Percentiles rank a stretch among this genome's conserved stretches.
Conservation (phyloP, 2,888 invertebrate species). For the Spatulosminthurus flaviceps region DNA sequence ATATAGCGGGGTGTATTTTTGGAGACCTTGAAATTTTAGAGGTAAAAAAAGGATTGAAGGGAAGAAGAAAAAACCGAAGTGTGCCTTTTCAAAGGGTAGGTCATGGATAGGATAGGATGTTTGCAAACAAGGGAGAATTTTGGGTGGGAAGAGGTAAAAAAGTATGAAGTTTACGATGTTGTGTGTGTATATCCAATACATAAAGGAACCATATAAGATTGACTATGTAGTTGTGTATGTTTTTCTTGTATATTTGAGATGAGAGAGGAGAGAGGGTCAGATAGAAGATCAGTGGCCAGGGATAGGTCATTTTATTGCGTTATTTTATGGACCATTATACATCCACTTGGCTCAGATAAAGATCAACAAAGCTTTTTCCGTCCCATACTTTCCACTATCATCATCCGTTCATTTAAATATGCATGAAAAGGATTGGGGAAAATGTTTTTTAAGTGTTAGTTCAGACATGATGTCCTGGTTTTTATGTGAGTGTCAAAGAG, state of each 20-base stretch:
- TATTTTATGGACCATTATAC: conserved; percentile 56
- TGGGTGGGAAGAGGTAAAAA: too few relatives aligned
- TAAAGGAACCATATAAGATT: not conserved
- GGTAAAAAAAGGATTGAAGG: not conserved
- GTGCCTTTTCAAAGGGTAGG: not conserved
- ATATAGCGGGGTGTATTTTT: not conserved
- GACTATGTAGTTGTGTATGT: not conserved
- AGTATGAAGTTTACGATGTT: not conserved
- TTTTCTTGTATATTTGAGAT: not conserved
- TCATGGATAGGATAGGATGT: not conserved
- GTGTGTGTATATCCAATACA: not conserved
- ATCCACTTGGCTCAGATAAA: conserved; percentile 28
- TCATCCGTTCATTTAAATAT: conserved; percentile 1
- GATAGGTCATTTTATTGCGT: conserved; percentile 55
- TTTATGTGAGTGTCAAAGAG: conserved; percentile 18
- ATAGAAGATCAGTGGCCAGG: conserved; percentile 23
- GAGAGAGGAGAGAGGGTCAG: not conserved
- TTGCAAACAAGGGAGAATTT: not conserved
- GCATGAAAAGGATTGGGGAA: not conserved
- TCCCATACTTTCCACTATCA: conserved; percentile 20
- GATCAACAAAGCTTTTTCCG: conserved; percentile 24
- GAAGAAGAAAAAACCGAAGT: not conserved
- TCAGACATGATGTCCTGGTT: not conserved
- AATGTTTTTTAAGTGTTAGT: not conserved
- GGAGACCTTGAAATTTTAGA: not conserved